These are phyloP conservation scores for Melanotaenia nigrans DNA, from an alignment of 2,797 vertebrate species.

Conservation along the genomic window DNA sequence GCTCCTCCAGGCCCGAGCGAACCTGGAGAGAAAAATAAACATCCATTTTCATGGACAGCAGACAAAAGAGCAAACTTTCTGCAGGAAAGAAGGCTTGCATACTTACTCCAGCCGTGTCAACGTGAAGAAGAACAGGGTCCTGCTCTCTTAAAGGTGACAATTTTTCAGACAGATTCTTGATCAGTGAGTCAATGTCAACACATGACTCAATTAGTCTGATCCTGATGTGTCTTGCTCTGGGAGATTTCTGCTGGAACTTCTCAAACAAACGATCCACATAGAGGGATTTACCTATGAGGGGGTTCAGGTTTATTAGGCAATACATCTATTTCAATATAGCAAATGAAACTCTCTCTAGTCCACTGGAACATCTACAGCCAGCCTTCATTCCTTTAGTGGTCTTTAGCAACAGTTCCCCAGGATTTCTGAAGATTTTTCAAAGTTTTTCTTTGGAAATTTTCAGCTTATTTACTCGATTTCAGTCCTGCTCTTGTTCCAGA, in stretches of 20 bases:
- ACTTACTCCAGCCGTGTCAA: slow-evolving; percentile 81
- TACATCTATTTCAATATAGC: not conserved
- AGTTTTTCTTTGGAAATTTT: not conserved
- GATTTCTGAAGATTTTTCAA: not conserved
- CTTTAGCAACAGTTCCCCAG: too few relatives aligned
- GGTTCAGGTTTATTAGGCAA: not conserved
- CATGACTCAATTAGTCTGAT: slow-evolving; percentile 75
- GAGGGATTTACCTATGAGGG: slow-evolving; percentile 80
- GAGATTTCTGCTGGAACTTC: slow-evolving; percentile 55
- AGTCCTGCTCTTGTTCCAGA: not conserved
- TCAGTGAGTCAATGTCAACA: slow-evolving; percentile 70
- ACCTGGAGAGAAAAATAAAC: slow-evolving; percentile 65
- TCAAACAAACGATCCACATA: slow-evolving; percentile 79
- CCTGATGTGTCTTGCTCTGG: slow-evolving; percentile 54
- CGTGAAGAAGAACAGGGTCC: slow-evolving; percentile 79
- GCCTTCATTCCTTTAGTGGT: not conserved
- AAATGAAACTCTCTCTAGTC: too few relatives aligned
- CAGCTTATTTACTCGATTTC: not conserved
- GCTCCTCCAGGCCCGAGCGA: slow-evolving; percentile 78
- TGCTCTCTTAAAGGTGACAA: slow-evolving; percentile 64
- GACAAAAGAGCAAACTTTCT: not conserved
- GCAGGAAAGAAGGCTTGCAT: not conserved
- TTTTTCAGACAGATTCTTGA: slow-evolving; percentile 68
- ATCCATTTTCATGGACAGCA: not conserved
- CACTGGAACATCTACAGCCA: not conserved